Evolutionary conservation across 2,888 invertebrate species (phyloP), one percentile per base, ranked within the genome.

Genomic region (Pandemis heparana): DNA sequence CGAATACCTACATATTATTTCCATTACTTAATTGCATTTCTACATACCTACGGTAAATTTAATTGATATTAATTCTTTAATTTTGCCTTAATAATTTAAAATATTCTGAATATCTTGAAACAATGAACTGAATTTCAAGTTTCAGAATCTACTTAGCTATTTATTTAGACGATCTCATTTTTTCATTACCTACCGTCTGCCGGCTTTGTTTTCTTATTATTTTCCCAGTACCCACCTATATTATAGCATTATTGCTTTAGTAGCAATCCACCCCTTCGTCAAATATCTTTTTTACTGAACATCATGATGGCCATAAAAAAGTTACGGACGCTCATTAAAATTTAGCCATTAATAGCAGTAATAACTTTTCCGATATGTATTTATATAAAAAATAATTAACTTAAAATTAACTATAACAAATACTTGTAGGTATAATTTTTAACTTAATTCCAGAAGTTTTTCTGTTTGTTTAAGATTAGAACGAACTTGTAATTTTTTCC

Each of bases 301-400:
- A 68, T 60, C 60, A 23, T 46, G 38, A 68, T 60, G 32, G 43
- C 46, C 60, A 68, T 68, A 46, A 68, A 66, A 68, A 32, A 53
- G 14, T 59, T 23, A 68, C 38, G 41, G 8, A 14, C n/a, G 5
- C 43, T 67, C 67, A 53, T 67, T 59, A 67, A 65, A 65, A 39
- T 66, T 18, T 53, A 23, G 23, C 67, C 23, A 43, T 67, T 59
- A 23, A 60, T 38, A 23, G 68, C 68, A 32, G 60, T 68, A 59
- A 59, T 68, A 59, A 60, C 14, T 5, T 48, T 53, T 51, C 23
- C 51, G 39, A 39, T 53, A 53, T 23, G 56, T 56, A 53, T 23
- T 67, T 56, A n/a, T 38, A 8, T 43, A 59, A 67, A 65, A 39
- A 16, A 53, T 39, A 8, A 46, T 63, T 23, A 23, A 43, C 43